Conservation (phyloP, 2,797 vertebrate species). For the Pitangus sulphuratus region DNA sequence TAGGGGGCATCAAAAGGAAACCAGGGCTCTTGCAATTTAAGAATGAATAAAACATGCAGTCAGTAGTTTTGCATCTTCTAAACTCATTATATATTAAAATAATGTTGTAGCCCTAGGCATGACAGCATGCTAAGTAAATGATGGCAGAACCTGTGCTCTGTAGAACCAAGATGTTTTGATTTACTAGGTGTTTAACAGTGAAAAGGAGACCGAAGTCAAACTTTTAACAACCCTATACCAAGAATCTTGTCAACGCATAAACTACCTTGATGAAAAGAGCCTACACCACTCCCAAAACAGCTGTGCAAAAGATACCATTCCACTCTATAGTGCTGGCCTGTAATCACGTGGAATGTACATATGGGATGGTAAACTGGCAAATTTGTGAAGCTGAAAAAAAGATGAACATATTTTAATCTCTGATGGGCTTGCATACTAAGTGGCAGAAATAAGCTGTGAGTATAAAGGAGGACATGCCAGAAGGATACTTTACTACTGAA, state of each 20-base stretch:
- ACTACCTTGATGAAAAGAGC: neutral
- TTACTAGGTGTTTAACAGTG: neutral
- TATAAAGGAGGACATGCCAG: neutral
- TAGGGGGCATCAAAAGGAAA: conserved; percentile 53
- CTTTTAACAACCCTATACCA: neutral
- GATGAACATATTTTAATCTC: neutral
- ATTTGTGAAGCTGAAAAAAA: neutral
- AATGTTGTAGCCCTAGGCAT: neutral
- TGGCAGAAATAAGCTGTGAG: neutral
- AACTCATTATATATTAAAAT: conserved; percentile 2
- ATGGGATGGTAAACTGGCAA: neutral
- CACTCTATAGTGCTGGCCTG: neutral
- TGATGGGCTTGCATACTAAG: neutral
- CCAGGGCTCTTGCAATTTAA: neutral
- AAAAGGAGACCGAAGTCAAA: neutral
- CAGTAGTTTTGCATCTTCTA: conserved; percentile 14
- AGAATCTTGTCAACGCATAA: neutral
- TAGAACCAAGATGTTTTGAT: neutral
- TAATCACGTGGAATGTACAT: neutral
- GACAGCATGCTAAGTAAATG: neutral
- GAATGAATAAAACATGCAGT: conserved; percentile 58
- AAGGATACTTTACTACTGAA: neutral
- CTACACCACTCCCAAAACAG: neutral
- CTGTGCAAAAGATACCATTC: neutral
- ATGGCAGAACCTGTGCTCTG: neutral